Conservation (phyloP, 2,113 vertebrate species). For the Guaruba guarouba region DNA sequence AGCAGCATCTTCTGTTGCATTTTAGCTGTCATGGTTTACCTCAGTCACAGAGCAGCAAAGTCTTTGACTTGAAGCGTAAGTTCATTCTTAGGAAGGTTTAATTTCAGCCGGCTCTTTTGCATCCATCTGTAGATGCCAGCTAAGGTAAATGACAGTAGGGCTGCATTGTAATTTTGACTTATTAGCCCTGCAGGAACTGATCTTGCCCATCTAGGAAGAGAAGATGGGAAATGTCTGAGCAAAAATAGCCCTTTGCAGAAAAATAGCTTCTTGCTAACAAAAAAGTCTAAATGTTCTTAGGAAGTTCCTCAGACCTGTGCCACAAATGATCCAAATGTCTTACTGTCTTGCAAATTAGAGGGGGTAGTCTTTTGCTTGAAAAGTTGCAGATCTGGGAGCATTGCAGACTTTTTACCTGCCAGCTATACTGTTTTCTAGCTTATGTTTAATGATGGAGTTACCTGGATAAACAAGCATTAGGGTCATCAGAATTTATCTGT, state of each 20-base stretch:
- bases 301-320: not conserved
- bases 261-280: not conserved
- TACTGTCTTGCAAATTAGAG: not conserved
- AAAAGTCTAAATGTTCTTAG: not conserved
- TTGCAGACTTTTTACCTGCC: not conserved
- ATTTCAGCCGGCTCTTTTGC: not conserved
- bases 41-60: not conserved
- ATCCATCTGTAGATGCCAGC: not conserved
- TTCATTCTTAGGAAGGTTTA: not conserved
- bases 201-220: not conserved
- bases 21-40: not conserved
- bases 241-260: not conserved
- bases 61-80: not conserved
- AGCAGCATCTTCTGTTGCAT: not conserved
- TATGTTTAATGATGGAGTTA: not conserved
- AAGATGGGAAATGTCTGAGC: not conserved
- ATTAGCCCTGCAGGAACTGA: not conserved
- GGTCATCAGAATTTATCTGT: not conserved
- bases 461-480: not conserved
- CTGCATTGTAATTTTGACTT: not conserved
- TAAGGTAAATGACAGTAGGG: not conserved
- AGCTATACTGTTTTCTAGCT: not conserved
- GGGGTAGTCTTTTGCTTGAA: not conserved
- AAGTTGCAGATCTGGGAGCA: not conserved
- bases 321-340: not conserved